Evolutionary conservation across 2,888 invertebrate species (phyloP).

Genomic region (Lymantria monacha): DNA sequence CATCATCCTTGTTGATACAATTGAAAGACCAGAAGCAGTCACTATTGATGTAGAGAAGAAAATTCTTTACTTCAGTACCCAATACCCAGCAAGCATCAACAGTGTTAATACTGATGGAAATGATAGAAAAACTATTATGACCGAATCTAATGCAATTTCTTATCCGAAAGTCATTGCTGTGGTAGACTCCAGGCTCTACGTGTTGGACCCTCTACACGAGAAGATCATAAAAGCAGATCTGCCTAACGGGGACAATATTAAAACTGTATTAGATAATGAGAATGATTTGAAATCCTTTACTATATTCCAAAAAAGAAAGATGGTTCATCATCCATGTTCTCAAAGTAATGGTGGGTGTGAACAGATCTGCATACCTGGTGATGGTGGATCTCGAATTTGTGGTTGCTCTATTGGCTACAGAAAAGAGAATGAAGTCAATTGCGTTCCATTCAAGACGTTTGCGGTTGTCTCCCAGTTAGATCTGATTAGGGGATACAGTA

Average conservation of each 20-base stretch:
- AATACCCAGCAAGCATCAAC: slow-evolving; percentile 87
- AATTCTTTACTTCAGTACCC: slow-evolving; percentile 93
- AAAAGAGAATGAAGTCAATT: slow-evolving; percentile 88
- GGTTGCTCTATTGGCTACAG: slow-evolving; percentile 95
- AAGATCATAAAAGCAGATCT: slow-evolving; percentile 93
- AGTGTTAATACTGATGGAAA: slow-evolving; percentile 88
- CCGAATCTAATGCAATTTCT: slow-evolving; percentile 87
- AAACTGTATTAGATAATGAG: slow-evolving; percentile 91
- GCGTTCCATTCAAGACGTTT: slow-evolving; percentile 92
- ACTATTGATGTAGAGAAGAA: slow-evolving; percentile 92
- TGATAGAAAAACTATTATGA: slow-evolving; percentile 85
- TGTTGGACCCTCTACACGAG: slow-evolving; percentile 94
- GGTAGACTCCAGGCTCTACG: slow-evolving; percentile 91
- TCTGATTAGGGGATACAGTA: slow-evolving; percentile 92
- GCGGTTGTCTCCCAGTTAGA: slow-evolving; percentile 96
- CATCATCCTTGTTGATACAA: slow-evolving; percentile 85
- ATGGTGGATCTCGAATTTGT: slow-evolving; percentile 89
- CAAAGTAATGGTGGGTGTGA: slow-evolving; percentile 95
- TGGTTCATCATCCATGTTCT: slow-evolving; percentile 92
- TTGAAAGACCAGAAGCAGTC: slow-evolving; percentile 91
- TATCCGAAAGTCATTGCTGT: slow-evolving; percentile 92
- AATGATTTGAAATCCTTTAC: slow-evolving; percentile 93
- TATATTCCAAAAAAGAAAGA: slow-evolving; percentile 92
- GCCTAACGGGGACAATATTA: slow-evolving; percentile 89
- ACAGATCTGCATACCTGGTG: slow-evolving; percentile 95